Conservation (phyloP, 1,140 invertebrate genomes). For the Bombus terrestris region DNA sequence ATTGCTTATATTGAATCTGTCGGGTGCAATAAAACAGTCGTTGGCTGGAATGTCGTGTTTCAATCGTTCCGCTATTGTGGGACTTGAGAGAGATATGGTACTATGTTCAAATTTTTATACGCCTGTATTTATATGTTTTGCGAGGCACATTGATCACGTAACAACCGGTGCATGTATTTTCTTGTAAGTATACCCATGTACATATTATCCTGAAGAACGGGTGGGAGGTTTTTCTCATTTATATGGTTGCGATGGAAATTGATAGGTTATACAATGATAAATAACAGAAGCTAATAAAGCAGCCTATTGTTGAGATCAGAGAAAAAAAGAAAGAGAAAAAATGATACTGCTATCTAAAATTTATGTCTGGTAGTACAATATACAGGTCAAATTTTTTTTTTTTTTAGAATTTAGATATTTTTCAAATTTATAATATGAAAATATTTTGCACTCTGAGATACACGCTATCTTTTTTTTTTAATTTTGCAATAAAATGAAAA, state of each 20-base stretch:
- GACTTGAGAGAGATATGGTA: slow-evolving; percentile 43
- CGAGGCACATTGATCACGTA: slow-evolving; percentile 25
- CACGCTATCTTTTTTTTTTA: no score
- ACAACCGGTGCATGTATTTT: neutral
- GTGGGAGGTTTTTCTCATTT: neutral
- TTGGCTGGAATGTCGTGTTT: slow-evolving; percentile 66
- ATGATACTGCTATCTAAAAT: no score
- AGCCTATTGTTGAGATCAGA: neutral
- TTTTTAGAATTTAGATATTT: no score
- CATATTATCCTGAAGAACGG: neutral
- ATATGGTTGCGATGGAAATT: neutral
- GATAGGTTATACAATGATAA: neutral
- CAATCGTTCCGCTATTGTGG: slow-evolving; percentile 69
- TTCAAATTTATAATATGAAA: no score
- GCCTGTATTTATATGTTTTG: neutral
- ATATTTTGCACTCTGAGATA: no score
- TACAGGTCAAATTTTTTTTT: no score
- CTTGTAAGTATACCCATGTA: neutral
- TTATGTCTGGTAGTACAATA: no score
- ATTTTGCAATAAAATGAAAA: no score
- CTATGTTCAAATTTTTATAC: neutral
- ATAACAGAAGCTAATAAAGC: neutral
- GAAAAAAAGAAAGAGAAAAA: neutral
- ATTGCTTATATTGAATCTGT: slow-evolving; percentile 51
- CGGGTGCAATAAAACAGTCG: slow-evolving; percentile 65